Evolutionary conservation across 1,140 invertebrate genomes (phyloP), one percentile per base, ranked within the genome.

Genomic region (Latrodectus geometricus): DNA sequence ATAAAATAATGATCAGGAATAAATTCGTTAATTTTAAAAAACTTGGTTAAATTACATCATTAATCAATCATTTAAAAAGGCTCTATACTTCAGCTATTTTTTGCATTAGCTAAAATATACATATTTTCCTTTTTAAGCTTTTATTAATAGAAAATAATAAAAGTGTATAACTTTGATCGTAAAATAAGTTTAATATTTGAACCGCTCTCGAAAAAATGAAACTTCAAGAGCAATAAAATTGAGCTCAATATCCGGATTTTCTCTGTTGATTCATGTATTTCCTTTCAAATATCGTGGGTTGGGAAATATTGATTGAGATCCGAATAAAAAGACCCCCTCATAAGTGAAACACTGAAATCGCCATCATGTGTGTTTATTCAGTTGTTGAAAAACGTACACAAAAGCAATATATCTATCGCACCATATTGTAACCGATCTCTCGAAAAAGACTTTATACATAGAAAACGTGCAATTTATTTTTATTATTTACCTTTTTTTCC

Each of bases 301-400:
- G 35, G 65, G 65, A 78, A 78, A 78, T 78, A 78, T 78, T 78
- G 76, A 78, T 78, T 78, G 74, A 15, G 23, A 56, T 9, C 8
- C 9, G 8, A 35, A 52, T 17, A 48, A 78, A 78, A 68, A 49
- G 61, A 61, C 23, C 9, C 56, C 65, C 35, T 78, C 52, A 76
- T 76, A 76, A 56, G 52, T 56, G 8, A 61, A 61, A 61, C 52
- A 23, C 61, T n/a, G 61, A 68, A 61, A 49, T 78, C 35, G 61
- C 17, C 17, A 21, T 54, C 48, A 21, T 50, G 52, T 15, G 78
- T 80, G 78, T 80, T 80, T 80, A 80, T 80, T 80, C 70, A 72
- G 78, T 23, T 70, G 50, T 80, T 21, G 54, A 11, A 14, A 11
- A 14, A 14, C 17, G 54, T 17, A 61, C 54, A 14, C 54, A 17